These are phyloP conservation scores for Pluvianellus socialis DNA, from an alignment of 2,113 vertebrate genomes.

Conservation along the genomic window DNA sequence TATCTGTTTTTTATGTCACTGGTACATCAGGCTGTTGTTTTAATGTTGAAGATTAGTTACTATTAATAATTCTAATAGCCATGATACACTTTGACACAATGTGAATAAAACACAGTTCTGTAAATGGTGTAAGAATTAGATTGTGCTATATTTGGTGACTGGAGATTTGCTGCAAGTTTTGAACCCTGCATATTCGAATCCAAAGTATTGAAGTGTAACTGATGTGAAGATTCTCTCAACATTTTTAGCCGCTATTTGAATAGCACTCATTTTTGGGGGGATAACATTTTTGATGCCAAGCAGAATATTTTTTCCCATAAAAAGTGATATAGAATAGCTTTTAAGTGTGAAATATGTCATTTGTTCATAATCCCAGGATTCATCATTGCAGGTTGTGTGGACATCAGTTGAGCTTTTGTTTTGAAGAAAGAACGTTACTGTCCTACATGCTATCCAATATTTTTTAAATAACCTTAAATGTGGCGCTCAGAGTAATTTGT, in stretches of 20 bases:
- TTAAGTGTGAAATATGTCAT: background rate
- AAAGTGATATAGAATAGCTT: background rate
- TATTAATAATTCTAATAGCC: background rate
- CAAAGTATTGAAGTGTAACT: background rate
- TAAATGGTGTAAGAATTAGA: background rate
- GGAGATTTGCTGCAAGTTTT: background rate
- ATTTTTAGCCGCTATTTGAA: background rate
- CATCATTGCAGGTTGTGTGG: background rate
- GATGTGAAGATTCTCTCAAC: background rate
- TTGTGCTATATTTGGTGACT: rapidly evolving
- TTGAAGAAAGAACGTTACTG: background rate
- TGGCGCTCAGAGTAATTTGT: background rate
- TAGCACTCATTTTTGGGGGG: background rate
- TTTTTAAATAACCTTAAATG: background rate
- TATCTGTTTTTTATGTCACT: background rate
- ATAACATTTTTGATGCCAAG: background rate
- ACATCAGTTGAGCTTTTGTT: background rate
- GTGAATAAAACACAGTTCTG: background rate
- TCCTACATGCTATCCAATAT: background rate
- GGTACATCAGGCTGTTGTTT: background rate
- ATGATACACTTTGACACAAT: background rate
- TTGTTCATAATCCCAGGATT: background rate
- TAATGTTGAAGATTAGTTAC: background rate
- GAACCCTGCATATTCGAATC: background rate
- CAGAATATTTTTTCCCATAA: background rate